Conservation (phyloP, 2,797 vertebrate species). For the Oreochromis mossambicus region DNA sequence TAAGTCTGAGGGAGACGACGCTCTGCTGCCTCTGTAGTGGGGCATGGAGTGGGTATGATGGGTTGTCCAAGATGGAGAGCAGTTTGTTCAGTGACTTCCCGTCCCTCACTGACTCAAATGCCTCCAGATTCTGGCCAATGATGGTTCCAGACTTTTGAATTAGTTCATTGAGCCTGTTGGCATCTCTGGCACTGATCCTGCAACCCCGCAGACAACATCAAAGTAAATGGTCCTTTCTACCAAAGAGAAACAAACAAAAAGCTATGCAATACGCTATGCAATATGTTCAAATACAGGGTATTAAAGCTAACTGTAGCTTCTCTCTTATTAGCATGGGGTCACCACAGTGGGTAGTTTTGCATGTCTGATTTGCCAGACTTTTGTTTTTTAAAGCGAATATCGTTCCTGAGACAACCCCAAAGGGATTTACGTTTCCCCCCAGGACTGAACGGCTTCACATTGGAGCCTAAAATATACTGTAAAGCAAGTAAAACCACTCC, state of each 20-base stretch:
- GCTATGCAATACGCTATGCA: not conserved
- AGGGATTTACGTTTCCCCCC: not conserved
- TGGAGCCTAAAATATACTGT: not conserved
- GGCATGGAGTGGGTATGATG: not conserved
- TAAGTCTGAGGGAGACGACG: not conserved
- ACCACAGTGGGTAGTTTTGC: not conserved
- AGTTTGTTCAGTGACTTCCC: not conserved
- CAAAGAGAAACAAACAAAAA: not conserved
- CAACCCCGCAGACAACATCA: not conserved
- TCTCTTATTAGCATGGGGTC: not conserved
- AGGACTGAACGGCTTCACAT: not conserved
- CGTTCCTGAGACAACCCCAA: not conserved
- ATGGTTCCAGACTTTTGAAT: not conserved
- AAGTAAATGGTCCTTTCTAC: not conserved
- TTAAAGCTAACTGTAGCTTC: not conserved
- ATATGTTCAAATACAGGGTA: not conserved
- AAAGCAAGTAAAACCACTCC: not conserved
- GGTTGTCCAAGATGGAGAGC: not conserved
- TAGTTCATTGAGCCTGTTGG: not conserved
- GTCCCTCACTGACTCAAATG: not conserved
- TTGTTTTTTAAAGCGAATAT: rapidly evolving
- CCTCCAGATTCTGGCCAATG: not conserved
- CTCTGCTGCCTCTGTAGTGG: not conserved
- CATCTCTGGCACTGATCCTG: not conserved
- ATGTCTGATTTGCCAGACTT: not conserved